These are phyloP conservation scores for Chunga burmeisteri DNA, from an alignment of 2,113 vertebrate species.

Conservation along the genomic window DNA sequence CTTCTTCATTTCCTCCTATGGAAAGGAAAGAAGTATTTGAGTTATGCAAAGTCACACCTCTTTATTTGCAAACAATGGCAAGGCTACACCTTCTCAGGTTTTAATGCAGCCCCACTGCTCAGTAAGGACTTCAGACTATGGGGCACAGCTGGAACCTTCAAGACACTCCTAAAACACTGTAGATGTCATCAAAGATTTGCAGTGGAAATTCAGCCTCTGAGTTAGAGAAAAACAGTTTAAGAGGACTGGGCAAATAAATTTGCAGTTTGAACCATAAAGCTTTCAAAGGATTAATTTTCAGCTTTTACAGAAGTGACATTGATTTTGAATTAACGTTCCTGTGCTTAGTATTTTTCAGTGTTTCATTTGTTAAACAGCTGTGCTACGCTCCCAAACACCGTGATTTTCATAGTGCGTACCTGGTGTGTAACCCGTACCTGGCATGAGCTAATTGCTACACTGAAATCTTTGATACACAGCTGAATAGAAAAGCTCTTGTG, in stretches of 20 bases:
- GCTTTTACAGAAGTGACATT: neutral
- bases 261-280: neutral
- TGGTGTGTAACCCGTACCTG: rapidly evolving
- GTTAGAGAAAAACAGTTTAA: neutral
- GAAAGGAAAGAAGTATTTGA: neutral
- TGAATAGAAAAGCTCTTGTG: neutral
- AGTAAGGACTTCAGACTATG: neutral
- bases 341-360: no score
- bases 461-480: neutral
- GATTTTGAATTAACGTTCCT: neutral
- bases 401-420: rapidly evolving
- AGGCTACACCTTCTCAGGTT: neutral
- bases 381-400: rapidly evolving
- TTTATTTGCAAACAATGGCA: constrained; percentile 42
- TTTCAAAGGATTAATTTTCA: neutral
- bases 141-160: neutral
- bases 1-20: constrained; percentile 13
- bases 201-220: neutral
- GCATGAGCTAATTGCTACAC: neutral
- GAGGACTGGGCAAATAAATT: neutral
- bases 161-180: neutral
- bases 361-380: neutral
- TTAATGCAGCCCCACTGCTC: neutral
- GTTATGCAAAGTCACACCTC: constrained; percentile 1
- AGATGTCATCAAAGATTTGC: neutral